Evolutionary conservation across 2,113 vertebrate species (phyloP).

Genomic region (Oryzias javanicus): DNA sequence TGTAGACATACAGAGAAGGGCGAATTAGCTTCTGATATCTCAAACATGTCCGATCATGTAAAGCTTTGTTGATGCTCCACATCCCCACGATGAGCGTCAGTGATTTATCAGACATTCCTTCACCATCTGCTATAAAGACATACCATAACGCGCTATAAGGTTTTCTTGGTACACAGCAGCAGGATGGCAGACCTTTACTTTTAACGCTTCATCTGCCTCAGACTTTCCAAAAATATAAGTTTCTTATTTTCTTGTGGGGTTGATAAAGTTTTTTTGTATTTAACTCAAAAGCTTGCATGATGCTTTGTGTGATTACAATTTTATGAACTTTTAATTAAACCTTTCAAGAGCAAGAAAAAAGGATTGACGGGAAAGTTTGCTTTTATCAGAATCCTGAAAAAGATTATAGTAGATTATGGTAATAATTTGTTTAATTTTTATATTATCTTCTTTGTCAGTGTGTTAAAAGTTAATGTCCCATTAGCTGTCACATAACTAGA

Average conservation of each 20-base stretch:
- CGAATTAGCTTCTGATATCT: not conserved
- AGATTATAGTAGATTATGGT: no score
- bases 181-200: not conserved
- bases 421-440: no score
- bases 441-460: no score
- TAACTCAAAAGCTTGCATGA: conserved; percentile 9
- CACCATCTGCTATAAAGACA: not conserved
- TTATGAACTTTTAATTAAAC: conserved; percentile 17
- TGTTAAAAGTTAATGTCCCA: no score
- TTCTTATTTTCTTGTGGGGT: no score
- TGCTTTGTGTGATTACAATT: conserved; percentile 6
- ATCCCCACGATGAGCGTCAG: not conserved
- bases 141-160: no score
- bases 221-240: not conserved
- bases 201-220: no score
- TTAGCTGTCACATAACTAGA: no score
- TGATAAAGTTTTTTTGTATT: not conserved
- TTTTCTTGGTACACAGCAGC: not conserved
- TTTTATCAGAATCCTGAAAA: no score
- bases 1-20: not conserved
- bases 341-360: not conserved
- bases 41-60: not conserved
- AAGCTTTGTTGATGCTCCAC: not conserved
- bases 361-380: no score
- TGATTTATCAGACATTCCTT: conserved; percentile 7